Conservation (phyloP, 2,888 invertebrate species). For the Hemistola chrysoprasaria region DNA sequence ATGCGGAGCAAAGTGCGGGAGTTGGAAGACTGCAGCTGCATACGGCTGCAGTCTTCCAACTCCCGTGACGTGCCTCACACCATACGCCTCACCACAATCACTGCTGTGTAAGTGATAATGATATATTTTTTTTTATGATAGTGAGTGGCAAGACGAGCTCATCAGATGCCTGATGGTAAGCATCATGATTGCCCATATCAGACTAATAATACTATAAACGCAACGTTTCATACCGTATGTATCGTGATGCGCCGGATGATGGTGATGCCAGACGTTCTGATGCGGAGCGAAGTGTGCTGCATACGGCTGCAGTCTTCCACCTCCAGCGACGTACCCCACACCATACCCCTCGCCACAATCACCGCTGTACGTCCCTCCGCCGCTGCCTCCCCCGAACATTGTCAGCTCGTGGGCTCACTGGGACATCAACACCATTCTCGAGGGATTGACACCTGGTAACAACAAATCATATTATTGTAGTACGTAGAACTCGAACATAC, state of each 20-base stretch:
- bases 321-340: conserved; percentile 62
- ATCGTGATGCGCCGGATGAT: conserved; percentile 68
- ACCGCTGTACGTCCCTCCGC: conserved; percentile 45
- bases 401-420: conserved; percentile 28
- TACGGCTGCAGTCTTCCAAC: conserved; percentile 70
- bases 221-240: conserved; percentile 56
- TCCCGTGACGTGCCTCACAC: conserved; percentile 62
- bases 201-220: too few relatives aligned
- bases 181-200: too few relatives aligned
- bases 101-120: too few relatives aligned
- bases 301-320: conserved; percentile 70
- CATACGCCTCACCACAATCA: conserved; percentile 63
- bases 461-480: not conserved
- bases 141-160: too few relatives aligned
- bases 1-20: conserved; percentile 73
- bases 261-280: conserved; percentile 74
- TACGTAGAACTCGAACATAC: too few relatives aligned
- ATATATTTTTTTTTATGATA: too few relatives aligned
- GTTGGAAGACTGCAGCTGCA: too few relatives aligned
- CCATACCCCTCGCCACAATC: conserved; percentile 64
- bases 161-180: too few relatives aligned
- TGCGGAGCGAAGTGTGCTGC: conserved; percentile 73
- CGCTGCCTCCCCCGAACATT: conserved; percentile 46
- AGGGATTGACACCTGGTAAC: conserved; percentile 26
- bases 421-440: conserved; percentile 18